phyloP scores from a whole-genome alignment of 2,113 vertebrate species.

The Polyodon spathula region DNA sequence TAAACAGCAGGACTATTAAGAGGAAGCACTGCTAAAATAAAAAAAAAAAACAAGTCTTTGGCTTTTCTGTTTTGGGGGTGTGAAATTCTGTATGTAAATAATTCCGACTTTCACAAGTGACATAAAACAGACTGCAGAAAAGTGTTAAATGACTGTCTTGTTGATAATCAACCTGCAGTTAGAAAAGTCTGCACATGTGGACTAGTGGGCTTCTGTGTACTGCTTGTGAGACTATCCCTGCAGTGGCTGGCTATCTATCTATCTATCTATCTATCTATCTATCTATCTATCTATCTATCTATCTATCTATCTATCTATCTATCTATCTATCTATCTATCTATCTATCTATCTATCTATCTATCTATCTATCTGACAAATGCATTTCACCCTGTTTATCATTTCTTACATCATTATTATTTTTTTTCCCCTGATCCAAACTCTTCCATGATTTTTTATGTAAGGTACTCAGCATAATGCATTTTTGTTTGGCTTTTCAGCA shows the following conservation, averaged over 20 bases:
- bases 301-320: background rate
- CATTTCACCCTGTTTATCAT: constrained; percentile 24
- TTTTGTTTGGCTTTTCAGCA: constrained; percentile 40
- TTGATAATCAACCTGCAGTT: constrained; percentile 47
- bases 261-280: background rate
- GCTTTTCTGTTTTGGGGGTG: constrained; percentile 7
- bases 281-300: background rate
- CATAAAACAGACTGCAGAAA: constrained; percentile 37
- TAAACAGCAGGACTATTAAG: constrained; percentile 12
- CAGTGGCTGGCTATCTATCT: constrained; percentile 13
- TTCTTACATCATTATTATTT: constrained; percentile 21
- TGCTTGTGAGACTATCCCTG: constrained; percentile 38
- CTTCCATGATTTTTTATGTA: constrained; percentile 41
- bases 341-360: background rate
- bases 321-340: background rate
- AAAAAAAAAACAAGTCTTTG: constrained; percentile 9
- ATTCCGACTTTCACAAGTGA: constrained; percentile 22
- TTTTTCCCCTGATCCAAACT: constrained; percentile 6
- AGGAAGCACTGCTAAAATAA: constrained; percentile 10
- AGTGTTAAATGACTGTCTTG: constrained; percentile 34
- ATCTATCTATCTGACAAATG: background rate
- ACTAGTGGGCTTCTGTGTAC: constrained; percentile 22
- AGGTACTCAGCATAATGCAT: constrained; percentile 43
- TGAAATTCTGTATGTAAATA: constrained; percentile 8
- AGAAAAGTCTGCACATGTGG: constrained; percentile 35